Percentiles rank a stretch among this genome's conserved stretches.
phyloP scores from a whole-genome alignment of 2,113 vertebrate genomes.

The Onychorhynchus coronatus region DNA sequence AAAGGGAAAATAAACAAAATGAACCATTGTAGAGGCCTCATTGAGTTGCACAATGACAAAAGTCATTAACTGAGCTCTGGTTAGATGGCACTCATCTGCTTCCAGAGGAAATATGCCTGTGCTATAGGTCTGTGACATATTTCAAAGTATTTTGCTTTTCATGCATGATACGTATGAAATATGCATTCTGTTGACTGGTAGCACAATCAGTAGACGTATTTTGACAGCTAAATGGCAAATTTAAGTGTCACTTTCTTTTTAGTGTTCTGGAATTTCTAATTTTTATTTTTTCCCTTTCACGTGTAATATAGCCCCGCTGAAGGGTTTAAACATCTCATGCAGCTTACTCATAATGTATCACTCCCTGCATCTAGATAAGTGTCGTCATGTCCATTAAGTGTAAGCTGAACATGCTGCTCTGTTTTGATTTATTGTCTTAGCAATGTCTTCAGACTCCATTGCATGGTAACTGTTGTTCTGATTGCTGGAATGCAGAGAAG shows the following conservation, averaged over 20 bases:
- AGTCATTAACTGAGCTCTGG: slow-evolving; percentile 28
- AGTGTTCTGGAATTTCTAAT: neutral
- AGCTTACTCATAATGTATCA: neutral
- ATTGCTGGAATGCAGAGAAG: rapidly evolving
- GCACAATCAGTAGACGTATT: neutral
- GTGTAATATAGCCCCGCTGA: neutral
- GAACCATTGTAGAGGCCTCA: neutral
- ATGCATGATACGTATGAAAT: neutral
- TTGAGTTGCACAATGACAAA: slow-evolving; percentile 34
- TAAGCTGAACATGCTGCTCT: neutral
- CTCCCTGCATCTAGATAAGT: neutral
- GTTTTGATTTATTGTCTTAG: neutral
- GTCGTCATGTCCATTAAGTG: neutral
- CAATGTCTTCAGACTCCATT: neutral
- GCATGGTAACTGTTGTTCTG: rapidly evolving
- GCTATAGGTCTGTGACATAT: neutral
- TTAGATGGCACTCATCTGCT: slow-evolving; percentile 15
- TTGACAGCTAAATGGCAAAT: slow-evolving; percentile 3
- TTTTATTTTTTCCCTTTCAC: rapidly evolving
- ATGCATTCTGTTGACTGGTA: neutral
- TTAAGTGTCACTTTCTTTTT: neutral
- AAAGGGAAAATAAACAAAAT: slow-evolving; percentile 25
- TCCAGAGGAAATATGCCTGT: neutral
- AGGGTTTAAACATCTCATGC: neutral
- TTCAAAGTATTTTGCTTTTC: slow-evolving; percentile 15